Conservation (phyloP, 2,888 invertebrate species). For the Eledona agricola region DNA sequence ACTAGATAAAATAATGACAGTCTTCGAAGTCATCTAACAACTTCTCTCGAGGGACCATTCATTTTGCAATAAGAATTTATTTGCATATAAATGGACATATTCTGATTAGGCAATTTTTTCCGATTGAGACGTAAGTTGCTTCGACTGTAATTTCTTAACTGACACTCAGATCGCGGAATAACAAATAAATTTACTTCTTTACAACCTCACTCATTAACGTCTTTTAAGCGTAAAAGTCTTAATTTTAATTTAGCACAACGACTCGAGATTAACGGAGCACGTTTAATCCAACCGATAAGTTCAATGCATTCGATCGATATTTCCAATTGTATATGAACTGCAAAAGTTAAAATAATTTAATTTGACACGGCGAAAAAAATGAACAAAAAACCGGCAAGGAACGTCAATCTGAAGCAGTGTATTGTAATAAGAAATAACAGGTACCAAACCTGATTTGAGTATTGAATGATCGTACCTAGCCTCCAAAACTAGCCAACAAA, state of each 20-base stretch:
- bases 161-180: slow-evolving; percentile 31
- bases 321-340: too few species aligned
- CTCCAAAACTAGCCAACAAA: slow-evolving; percentile 55
- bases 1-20: slow-evolving; percentile 28
- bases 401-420: slow-evolving; percentile 27
- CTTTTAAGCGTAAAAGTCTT: slow-evolving; percentile 24
- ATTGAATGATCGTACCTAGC: slow-evolving; percentile 55
- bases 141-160: slow-evolving; percentile 32
- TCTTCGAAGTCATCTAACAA: slow-evolving; percentile 21
- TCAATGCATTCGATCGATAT: slow-evolving; percentile 26
- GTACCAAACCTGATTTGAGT: slow-evolving; percentile 54
- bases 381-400: slow-evolving; percentile 22
- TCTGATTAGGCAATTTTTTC: slow-evolving; percentile 30
- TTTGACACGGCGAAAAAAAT: slow-evolving; percentile 8
- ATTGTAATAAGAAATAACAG: slow-evolving; percentile 40
- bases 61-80: slow-evolving; percentile 32
- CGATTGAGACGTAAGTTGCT: slow-evolving; percentile 31
- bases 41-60: slow-evolving; percentile 23
- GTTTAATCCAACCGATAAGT: slow-evolving; percentile 29
- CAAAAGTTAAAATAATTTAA: too few species aligned
- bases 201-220: slow-evolving; percentile 28
- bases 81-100: slow-evolving; percentile 36
- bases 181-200: slow-evolving; percentile 36
- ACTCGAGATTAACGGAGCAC: slow-evolving; percentile 24
- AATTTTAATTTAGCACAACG: slow-evolving; percentile 32